A percentile compares a stretch with the other conserved stretches of the same genome.
These are phyloP conservation scores for Serranus cabrilla DNA, from an alignment of 2,797 vertebrate genomes.

Conservation along the genomic window DNA sequence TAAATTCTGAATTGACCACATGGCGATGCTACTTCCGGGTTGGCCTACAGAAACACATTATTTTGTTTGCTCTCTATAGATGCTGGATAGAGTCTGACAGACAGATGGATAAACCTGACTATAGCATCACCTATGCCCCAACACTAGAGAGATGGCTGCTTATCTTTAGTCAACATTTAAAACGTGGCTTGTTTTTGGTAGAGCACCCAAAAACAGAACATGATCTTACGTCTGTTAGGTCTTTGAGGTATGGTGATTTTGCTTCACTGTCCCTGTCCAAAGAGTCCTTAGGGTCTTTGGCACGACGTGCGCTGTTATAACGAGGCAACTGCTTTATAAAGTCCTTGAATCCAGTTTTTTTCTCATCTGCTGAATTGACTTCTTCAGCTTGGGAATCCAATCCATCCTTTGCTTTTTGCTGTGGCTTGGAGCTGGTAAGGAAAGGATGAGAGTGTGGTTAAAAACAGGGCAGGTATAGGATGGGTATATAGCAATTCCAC, in stretches of 20 bases:
- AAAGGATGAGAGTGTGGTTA: neutral
- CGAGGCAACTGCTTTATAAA: slow-evolving; percentile 78
- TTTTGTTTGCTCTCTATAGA: too few relatives aligned
- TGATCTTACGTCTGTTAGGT: slow-evolving; percentile 49
- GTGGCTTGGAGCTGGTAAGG: slow-evolving; percentile 34
- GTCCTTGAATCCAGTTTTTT: slow-evolving; percentile 80
- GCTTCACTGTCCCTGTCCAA: slow-evolving; percentile 53
- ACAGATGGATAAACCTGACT: too few relatives aligned
- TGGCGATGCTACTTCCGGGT: too few relatives aligned
- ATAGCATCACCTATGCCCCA: too few relatives aligned
- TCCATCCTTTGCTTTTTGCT: slow-evolving; percentile 51
- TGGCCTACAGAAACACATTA: too few relatives aligned
- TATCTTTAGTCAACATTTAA: too few relatives aligned
- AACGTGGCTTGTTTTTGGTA: too few relatives aligned
- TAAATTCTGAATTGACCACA: too few relatives aligned
- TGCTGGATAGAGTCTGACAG: too few relatives aligned
- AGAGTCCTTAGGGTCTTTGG: slow-evolving; percentile 58
- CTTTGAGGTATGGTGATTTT: slow-evolving; percentile 7
- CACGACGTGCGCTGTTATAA: neutral
- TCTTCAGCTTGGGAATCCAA: slow-evolving; percentile 74
- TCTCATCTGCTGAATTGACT: slow-evolving; percentile 81
- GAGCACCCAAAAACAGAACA: neutral
- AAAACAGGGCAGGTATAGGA: neutral
- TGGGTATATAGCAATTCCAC: neutral
- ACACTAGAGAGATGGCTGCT: too few relatives aligned